Evolutionary conservation across 2,888 invertebrate species (phyloP), one percentile per base, ranked within the genome.

Genomic region (Hyposoter didymator): DNA sequence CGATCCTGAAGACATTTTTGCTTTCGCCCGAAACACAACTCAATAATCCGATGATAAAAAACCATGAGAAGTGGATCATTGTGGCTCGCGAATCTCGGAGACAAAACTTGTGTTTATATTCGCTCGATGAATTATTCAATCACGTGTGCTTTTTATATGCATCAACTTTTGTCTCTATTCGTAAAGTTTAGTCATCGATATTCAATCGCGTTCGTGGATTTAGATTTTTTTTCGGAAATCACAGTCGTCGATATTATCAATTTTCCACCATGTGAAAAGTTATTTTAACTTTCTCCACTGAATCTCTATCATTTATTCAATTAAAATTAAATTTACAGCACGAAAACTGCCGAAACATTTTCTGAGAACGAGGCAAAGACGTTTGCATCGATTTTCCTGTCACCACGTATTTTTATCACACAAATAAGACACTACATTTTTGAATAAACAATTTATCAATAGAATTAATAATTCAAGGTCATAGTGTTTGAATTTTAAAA

Each of bases 1-100:
- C 85, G 72, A 84, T 73, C 67, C 85, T 85, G 47, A 84, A 73
- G 32, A 85, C 69, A 32, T 85, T 87, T 28, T 79, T 82, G 52
- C 72, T 75, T 22, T 52, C 85, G 28, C 59, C 49, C 14, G n/a
- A 67, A 28, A 55, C 69, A 32, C 64, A 39, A 72, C 55, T 52
- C 47, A 83, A 49, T 0, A 14, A n/a, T 47, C 59, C 69, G 22
- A 22, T n/a, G 3, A 69, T 22, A 5, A 66, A 17, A 22, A 72
- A 14, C 22, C 35, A 72, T 28, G 45, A 66, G 5, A 73, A 79
- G 55, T 49, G 17, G 73, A 74, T 81, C 14, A 67, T 81, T 35
- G 59, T 35, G 5, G 22, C n/a, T n/a, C n/a, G n/a, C 19, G 1
- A 52, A 39, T 70, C 78, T 72, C 52, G 19, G n/a, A 39, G 75